A percentile compares a stretch with the other conserved stretches of the same genome.
Conservation (phyloP, 2,888 invertebrate species). For the Taphrorychus bicolor region DNA sequence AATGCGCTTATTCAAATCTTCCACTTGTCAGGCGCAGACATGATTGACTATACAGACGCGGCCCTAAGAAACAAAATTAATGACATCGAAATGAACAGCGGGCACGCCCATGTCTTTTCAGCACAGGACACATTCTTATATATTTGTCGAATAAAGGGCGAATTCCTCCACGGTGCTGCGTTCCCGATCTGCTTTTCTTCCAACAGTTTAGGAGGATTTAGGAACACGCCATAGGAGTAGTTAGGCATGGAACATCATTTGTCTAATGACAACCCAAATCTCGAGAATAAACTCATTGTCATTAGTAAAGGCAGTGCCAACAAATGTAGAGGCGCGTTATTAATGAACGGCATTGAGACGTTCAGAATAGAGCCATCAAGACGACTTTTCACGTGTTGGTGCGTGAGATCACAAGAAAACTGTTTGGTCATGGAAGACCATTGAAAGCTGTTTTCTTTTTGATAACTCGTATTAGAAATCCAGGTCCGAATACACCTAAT, state of each 20-base stretch:
- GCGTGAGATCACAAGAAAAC: not conserved
- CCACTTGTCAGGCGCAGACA: conserved; percentile 25
- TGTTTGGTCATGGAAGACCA: not conserved
- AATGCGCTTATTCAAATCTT: conserved; percentile 34
- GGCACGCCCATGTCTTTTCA: conserved; percentile 43
- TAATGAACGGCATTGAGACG: conserved; percentile 29
- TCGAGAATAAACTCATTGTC: conserved; percentile 36
- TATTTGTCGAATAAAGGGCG: conserved; percentile 18
- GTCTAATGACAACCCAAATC: conserved; percentile 37
- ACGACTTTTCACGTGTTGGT: not conserved
- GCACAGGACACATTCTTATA: conserved; percentile 40
- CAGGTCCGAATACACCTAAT: no score
- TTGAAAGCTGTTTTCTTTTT: not conserved
- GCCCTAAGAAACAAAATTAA: conserved; percentile 41
- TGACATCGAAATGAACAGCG: conserved; percentile 41
- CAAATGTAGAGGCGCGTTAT: conserved; percentile 27
- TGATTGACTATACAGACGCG: conserved; percentile 35
- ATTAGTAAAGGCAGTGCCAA: conserved; percentile 31
- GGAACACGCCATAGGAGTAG: not conserved
- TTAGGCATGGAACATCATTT: conserved; percentile 28
- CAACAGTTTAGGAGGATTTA: not conserved
- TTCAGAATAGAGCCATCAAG: conserved; percentile 26
- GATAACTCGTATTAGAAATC: no score
- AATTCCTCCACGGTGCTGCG: not conserved
- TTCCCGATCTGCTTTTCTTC: not conserved